Evolutionary conservation across 2,797 vertebrate genomes (phyloP).

Genomic region (Malacoctenus gilli): DNA sequence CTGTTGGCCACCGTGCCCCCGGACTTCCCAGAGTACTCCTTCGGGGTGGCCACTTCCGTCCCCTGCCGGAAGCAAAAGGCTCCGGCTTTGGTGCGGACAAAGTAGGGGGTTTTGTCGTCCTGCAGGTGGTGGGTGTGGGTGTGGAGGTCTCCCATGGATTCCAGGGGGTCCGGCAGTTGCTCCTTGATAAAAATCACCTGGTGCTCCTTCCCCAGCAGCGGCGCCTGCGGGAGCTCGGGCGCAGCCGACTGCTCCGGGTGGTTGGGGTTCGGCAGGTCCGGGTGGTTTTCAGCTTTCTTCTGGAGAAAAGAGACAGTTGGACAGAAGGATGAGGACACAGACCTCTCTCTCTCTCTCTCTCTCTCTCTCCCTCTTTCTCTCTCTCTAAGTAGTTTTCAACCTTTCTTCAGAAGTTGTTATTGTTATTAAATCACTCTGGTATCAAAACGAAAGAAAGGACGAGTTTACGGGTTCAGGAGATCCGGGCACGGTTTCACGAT

Average conservation of each 20-base stretch:
- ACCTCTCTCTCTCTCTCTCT: no score
- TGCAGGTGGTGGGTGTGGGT: slow-evolving; percentile 81
- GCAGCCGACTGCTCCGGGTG: slow-evolving; percentile 29
- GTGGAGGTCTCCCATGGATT: slow-evolving; percentile 81
- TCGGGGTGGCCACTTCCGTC: slow-evolving; percentile 82
- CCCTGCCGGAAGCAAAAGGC: slow-evolving; percentile 93
- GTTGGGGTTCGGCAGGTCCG: slow-evolving; percentile 40
- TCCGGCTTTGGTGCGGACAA: slow-evolving; percentile 91
- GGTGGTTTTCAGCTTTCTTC: slow-evolving; percentile 51
- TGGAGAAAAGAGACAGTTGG: slow-evolving; percentile 26
- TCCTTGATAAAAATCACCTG: slow-evolving; percentile 9
- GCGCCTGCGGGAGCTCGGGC: slow-evolving; percentile 21
- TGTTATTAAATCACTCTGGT: no score
- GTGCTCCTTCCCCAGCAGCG: slow-evolving; percentile 8
- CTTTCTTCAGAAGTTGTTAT: no score
- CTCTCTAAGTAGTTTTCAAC: no score
- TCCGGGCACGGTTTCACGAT: no score
- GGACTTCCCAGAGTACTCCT: slow-evolving; percentile 65
- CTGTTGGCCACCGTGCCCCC: slow-evolving; percentile 37
- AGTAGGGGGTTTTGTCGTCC: slow-evolving; percentile 87
- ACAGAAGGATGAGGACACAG: no score
- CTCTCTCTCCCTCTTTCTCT: no score
- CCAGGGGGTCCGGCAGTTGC: slow-evolving; percentile 35
- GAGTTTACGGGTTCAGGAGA: no score
- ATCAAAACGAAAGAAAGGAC: no score